phyloP scores from a whole-genome alignment of 1,140 invertebrate genomes.

The Linepithema humile region DNA sequence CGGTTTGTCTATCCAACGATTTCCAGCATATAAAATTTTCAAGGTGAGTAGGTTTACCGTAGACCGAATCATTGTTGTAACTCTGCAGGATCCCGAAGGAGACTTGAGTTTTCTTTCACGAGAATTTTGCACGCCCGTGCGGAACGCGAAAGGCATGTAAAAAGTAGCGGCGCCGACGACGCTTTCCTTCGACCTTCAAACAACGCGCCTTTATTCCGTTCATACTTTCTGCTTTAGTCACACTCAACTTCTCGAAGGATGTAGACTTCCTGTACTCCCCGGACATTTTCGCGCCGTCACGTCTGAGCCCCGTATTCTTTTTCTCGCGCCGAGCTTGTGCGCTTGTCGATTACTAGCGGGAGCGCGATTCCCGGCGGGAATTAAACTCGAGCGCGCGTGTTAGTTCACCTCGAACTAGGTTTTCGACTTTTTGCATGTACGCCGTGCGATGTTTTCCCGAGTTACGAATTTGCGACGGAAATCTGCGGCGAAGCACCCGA shows the following conservation, averaged over 20 bases:
- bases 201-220: slow-evolving; percentile 55
- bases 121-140: slow-evolving; percentile 1
- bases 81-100: slow-evolving; percentile 17
- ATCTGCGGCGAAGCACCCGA: not conserved
- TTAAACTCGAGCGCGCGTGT: slow-evolving; percentile 28
- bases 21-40: slow-evolving; percentile 17
- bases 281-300: slow-evolving; percentile 25
- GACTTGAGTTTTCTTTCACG: slow-evolving; percentile 62
- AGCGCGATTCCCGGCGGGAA: slow-evolving; percentile 22
- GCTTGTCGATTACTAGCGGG: slow-evolving; percentile 58
- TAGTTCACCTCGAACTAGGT: slow-evolving; percentile 36
- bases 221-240: slow-evolving; percentile 40
- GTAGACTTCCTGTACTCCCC: slow-evolving; percentile 7
- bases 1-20: not conserved
- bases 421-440: slow-evolving; percentile 11
- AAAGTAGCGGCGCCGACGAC: not conserved
- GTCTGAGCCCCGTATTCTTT: slow-evolving; percentile 12
- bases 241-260: not conserved
- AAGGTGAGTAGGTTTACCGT: not conserved
- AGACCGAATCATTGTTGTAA: slow-evolving; percentile 34
- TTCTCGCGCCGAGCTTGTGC: slow-evolving; percentile 2
- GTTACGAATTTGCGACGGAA: slow-evolving; percentile 6
- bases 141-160: not conserved
- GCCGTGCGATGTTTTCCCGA: slow-evolving; percentile 9
- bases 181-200: slow-evolving; percentile 24